Evolutionary conservation across 2,888 invertebrate species (phyloP).

Genomic region (Ophonus ardosiacus): DNA sequence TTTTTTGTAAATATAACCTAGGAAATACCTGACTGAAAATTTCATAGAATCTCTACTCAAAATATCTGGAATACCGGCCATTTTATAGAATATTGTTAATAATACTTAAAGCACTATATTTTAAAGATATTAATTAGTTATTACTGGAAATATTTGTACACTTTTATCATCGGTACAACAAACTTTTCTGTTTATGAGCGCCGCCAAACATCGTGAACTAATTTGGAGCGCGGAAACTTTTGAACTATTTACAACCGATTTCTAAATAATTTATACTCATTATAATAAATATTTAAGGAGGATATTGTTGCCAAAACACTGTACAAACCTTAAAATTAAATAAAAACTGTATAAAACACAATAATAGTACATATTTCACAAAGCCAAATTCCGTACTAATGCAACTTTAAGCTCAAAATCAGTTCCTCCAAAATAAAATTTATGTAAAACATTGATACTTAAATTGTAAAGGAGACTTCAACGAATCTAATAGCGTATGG

Average conservation of each 20-base stretch:
- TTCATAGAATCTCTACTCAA: not conserved
- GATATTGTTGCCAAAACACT: not conserved
- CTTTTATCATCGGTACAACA: not conserved
- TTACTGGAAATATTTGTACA: not conserved
- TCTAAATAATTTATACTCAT: not conserved
- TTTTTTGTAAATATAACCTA: not conserved
- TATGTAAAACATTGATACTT: not conserved
- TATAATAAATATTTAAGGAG: not conserved
- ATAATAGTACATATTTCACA: no score
- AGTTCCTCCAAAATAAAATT: no score
- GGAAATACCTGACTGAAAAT: conserved; percentile 46
- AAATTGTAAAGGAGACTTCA: not conserved
- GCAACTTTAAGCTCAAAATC: no score
- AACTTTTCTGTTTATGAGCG: not conserved
- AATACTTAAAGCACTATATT: not conserved
- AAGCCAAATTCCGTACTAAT: no score
- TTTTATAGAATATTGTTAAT: not conserved
- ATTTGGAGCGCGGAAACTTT: not conserved
- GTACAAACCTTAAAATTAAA: not conserved
- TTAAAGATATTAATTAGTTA: not conserved
- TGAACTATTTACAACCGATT: not conserved
- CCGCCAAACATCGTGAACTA: not conserved
- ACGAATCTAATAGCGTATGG: not conserved
- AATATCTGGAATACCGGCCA: not conserved
- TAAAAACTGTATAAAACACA: not conserved